Conservation (phyloP, 1,140 invertebrate genomes). For the Drosophila navojoa region DNA sequence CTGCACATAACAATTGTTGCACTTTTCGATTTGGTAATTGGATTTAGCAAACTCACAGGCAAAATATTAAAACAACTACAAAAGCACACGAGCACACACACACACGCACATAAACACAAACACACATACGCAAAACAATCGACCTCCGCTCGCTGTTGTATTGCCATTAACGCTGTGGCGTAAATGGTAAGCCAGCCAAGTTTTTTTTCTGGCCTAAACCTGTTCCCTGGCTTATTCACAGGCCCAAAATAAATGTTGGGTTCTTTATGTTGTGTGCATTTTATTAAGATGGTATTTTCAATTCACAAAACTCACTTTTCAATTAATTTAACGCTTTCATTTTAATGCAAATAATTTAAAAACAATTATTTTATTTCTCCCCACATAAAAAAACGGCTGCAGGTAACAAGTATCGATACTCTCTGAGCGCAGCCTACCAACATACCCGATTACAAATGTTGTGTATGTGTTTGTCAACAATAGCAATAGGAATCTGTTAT, state of each 20-base stretch:
- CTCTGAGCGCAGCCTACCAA: conserved; percentile 28
- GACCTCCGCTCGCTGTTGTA: conserved; percentile 68
- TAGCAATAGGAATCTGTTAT: not conserved
- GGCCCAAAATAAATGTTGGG: conserved; percentile 30
- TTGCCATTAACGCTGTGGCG: conserved; percentile 64
- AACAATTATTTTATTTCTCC: conserved; percentile 49
- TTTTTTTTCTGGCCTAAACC: conserved; percentile 80
- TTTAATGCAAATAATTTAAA: conserved; percentile 47
- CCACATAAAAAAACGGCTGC: conserved; percentile 52
- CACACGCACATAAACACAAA: conserved; percentile 43
- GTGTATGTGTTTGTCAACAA: conserved; percentile 14
- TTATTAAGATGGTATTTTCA: conserved; percentile 5
- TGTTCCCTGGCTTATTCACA: conserved; percentile 72
- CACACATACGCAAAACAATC: conserved; percentile 66
- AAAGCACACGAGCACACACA: conserved; percentile 43
- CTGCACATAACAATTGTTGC: conserved; percentile 52
- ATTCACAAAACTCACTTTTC: conserved; percentile 52
- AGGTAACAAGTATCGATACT: conserved; percentile 49
- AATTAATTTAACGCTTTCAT: conserved; percentile 56
- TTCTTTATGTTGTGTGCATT: conserved; percentile 13
- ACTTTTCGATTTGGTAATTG: conserved; percentile 65
- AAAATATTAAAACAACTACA: conserved; percentile 63
- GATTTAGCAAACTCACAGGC: conserved; percentile 60
- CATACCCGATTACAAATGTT: conserved; percentile 28
- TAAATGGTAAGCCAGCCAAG: conserved; percentile 80